These are phyloP conservation scores for Pyrgus malvae DNA, from an alignment of 2,888 invertebrate species.

Conservation along the genomic window DNA sequence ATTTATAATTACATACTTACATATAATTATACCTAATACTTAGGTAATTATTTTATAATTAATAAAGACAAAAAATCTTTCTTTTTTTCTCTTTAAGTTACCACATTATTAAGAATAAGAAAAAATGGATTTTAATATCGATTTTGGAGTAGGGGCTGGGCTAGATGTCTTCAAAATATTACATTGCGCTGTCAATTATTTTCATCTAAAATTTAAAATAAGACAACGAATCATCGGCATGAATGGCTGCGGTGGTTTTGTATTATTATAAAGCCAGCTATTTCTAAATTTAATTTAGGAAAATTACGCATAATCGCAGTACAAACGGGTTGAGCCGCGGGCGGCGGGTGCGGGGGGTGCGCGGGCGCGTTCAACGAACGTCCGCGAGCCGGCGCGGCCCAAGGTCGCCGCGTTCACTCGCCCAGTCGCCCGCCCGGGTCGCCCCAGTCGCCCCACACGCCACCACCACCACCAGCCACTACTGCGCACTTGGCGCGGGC, in stretches of 20 bases:
- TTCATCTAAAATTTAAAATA: conserved; percentile 22
- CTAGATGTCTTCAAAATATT: too few relatives aligned
- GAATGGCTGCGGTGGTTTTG: conserved; percentile 26
- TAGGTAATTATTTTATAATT: too few relatives aligned
- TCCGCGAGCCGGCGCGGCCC: conserved; percentile 75
- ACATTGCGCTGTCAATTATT: conserved; percentile 16
- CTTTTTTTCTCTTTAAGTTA: too few relatives aligned
- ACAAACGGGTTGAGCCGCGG: conserved; percentile 62
- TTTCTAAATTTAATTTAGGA: conserved; percentile 54
- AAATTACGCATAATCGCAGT: conserved; percentile 56
- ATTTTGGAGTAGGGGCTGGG: too few relatives aligned
- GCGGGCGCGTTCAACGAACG: conserved; percentile 77
- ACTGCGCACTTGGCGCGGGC: conserved; percentile 21
- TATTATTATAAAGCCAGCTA: conserved; percentile 35
- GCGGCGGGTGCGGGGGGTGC: conserved; percentile 37
- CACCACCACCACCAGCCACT: conserved; percentile 41
- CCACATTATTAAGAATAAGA: too few relatives aligned
- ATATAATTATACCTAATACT: too few relatives aligned
- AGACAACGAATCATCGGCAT: conserved; percentile 20
- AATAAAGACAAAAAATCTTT: too few relatives aligned
- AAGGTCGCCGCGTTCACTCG: conserved; percentile 65
- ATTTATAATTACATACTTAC: too few relatives aligned
- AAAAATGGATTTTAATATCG: too few relatives aligned
- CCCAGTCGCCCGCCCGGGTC: conserved; percentile 31
- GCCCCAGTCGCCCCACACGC: background rate